Conservation (phyloP, 2,113 vertebrate genomes). For the Chloropsis cyanopogon region DNA sequence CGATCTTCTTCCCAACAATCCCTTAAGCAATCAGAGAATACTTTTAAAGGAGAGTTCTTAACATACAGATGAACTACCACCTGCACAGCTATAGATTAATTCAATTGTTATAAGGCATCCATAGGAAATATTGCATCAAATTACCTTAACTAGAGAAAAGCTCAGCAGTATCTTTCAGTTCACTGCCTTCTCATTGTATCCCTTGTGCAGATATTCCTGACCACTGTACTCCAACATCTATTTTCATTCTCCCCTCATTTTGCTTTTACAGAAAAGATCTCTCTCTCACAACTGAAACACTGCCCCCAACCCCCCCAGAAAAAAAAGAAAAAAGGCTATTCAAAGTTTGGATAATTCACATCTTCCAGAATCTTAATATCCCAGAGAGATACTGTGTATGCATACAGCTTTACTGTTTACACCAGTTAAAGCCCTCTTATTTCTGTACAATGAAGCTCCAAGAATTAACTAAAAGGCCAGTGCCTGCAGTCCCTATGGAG, state of each 20-base stretch:
- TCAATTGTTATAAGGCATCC: neutral
- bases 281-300: neutral
- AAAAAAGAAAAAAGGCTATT: fast-evolving
- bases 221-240: neutral
- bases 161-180: neutral
- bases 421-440: neutral
- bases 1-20: neutral
- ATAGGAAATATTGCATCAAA: neutral
- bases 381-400: neutral
- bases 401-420: neutral
- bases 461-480: neutral
- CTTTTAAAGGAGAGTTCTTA: neutral
- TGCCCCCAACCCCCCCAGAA: fast-evolving
- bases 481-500: neutral
- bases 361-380: neutral
- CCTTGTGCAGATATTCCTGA: neutral
- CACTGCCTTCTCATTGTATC: neutral
- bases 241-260: neutral
- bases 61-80: neutral
- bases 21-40: neutral
- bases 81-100: neutral
- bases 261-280: neutral
- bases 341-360: neutral
- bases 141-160: neutral
- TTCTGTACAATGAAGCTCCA: neutral